Evolutionary conservation across 1,140 invertebrate genomes (phyloP), one percentile per base, ranked within the genome.

Genomic region (Sitophilus oryzae): DNA sequence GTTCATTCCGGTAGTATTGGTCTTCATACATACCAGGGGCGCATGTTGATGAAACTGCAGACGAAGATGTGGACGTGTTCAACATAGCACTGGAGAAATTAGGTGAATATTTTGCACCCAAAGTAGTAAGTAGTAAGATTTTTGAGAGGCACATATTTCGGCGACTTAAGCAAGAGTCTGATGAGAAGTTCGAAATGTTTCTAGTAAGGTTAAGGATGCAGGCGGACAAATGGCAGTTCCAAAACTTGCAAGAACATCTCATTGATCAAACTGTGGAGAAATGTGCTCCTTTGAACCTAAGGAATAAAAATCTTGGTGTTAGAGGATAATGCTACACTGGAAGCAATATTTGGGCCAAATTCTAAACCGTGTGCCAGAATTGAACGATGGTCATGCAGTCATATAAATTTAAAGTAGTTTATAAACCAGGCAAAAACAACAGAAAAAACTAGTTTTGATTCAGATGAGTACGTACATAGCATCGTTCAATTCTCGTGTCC

Each of bases 341-440:
- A 69, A 76, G 52, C 73, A 64, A 55, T 69, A 66, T 48, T 60
- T 63, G 11, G 36, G 15, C 56, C 60, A 35, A 58, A 44, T 45
- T 68, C 63, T 41, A 66, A 65, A 52, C 65, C 67, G 36, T 61
- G 55, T 35, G 65, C 64, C 19, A 40, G 66, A 35, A 67, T 72
- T 20, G 64, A 72, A 58, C 35, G 68, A 36, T 72, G 69, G 70
- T 41, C 70, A 16, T 71, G 38, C 64, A 66, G 69, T 30, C 68
- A 18, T 70, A 54, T 47, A 62, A 62, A 54, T 71, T 59, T 53
- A 61, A 62, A 43, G 59, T 71, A 11, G 58, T 66, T 23, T 71
- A 71, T 52, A 56, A 63, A 47, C 23, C 66, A 47, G 68, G 67
- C 4, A 73, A 72, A 44, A 43, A 54, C 41, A 74, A 74, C 25